A percentile compares a stretch with the other conserved stretches of the same genome.
Conservation (phyloP, 2,797 vertebrate genomes). For the Cyprinodon diabolis region DNA sequence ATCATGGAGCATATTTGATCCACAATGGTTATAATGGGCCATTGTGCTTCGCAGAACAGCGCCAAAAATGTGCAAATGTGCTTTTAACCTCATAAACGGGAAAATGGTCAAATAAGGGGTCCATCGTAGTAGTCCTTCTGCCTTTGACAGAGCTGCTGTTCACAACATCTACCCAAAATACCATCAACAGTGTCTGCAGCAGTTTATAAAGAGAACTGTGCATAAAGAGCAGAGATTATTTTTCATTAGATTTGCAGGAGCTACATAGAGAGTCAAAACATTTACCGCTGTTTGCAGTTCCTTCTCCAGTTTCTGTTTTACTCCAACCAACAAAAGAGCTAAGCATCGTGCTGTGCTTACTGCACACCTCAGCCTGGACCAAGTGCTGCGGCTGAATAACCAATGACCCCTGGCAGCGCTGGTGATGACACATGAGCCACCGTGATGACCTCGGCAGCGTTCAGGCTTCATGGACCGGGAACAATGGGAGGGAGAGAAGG, state of each 20-base stretch:
- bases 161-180: no score
- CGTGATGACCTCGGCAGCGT: conserved; percentile 34
- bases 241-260: neutral
- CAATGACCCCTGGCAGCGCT: conserved; percentile 35
- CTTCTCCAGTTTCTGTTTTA: conserved; percentile 23
- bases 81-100: no score
- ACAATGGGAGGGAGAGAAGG: conserved; percentile 20
- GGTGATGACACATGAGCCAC: conserved; percentile 66
- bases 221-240: no score
- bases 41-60: no score
- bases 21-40: no score
- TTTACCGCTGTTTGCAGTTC: neutral
- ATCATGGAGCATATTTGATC: no score
- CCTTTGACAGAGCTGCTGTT: no score
- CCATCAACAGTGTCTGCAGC: no score
- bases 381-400: conserved; percentile 23
- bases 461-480: conserved; percentile 23
- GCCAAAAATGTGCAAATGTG: no score
- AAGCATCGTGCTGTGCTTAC: conserved; percentile 2
- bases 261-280: neutral
- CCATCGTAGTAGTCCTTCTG: no score
- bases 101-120: no score
- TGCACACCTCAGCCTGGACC: conserved; percentile 12
- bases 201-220: no score
- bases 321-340: conserved; percentile 7